Conservation (phyloP, 1,140 invertebrate species). For the Stegodyphus mimosarum region DNA sequence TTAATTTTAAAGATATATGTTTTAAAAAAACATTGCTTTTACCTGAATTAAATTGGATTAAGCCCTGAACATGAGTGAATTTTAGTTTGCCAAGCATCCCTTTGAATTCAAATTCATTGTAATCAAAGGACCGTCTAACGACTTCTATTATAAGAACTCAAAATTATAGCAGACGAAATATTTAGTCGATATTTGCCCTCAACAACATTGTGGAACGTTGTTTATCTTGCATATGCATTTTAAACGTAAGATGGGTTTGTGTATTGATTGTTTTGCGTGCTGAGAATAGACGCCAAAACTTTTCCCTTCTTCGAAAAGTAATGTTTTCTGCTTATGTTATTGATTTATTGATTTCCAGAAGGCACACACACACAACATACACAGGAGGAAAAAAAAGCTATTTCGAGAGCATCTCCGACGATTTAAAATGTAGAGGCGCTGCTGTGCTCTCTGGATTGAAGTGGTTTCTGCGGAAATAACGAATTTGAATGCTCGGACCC, state of each 20-base stretch:
- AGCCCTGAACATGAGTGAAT: conserved; percentile 4
- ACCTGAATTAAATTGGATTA: not conserved
- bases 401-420: conserved; percentile 22
- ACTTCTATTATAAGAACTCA: conserved; percentile 54
- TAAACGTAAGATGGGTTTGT: conserved; percentile 45
- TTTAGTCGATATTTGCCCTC: conserved; percentile 45
- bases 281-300: conserved; percentile 53
- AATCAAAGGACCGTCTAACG: conserved; percentile 43
- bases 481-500: conserved; percentile 11
- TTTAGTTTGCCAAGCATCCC: conserved; percentile 25
- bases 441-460: not conserved
- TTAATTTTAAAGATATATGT: too few relatives aligned
- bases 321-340: conserved; percentile 61
- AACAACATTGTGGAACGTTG: conserved; percentile 11
- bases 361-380: conserved; percentile 30
- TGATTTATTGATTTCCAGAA: conserved; percentile 58
- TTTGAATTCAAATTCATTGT: conserved; percentile 1
- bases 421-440: conserved; percentile 37
- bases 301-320: conserved; percentile 57
- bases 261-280: conserved; percentile 58
- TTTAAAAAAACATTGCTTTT: too few relatives aligned
- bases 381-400: conserved; percentile 22
- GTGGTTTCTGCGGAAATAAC: conserved; percentile 39
- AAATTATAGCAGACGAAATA: conserved; percentile 48
- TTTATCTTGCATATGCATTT: conserved; percentile 48